A percentile compares a stretch with the other conserved stretches of the same genome.
These are phyloP conservation scores for Chascanopsetta lugubris DNA, from an alignment of 2,113 vertebrate genomes.

Conservation along the genomic window DNA sequence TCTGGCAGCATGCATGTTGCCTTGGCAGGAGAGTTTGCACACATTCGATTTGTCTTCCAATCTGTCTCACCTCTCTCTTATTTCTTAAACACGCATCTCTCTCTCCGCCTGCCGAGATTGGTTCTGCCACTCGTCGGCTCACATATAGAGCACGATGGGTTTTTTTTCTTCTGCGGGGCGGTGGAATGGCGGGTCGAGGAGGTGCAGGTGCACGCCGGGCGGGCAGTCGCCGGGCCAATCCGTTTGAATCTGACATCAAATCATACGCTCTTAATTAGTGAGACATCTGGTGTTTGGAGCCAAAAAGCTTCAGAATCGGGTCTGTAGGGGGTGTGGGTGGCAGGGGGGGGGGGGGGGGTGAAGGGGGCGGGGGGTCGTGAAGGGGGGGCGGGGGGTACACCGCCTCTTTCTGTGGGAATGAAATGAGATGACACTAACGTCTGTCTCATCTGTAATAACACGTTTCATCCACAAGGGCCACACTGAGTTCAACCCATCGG, in stretches of 20 bases:
- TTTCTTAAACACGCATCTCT: conserved; percentile 53
- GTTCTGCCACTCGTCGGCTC: conserved; percentile 38
- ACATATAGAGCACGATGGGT: conserved; percentile 34
- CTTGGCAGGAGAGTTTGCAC: conserved; percentile 30
- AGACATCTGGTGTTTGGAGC: conserved; percentile 23
- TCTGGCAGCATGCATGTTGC: conserved; percentile 48
- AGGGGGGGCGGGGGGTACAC: no score
- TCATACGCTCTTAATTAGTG: conserved; percentile 28
- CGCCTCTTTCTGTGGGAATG: no score
- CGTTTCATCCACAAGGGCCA: no score
- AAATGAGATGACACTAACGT: no score
- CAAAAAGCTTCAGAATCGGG: conserved; percentile 15
- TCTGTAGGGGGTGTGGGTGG: no score
- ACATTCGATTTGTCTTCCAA: conserved; percentile 65
- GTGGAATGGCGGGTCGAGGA: conserved; percentile 10
- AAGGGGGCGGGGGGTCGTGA: no score
- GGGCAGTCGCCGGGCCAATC: conserved; percentile 9
- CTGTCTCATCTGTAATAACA: no score
- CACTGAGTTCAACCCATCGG: no score
- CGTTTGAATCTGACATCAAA: conserved; percentile 22
- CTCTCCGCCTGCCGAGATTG: conserved; percentile 51
- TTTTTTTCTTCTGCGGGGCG: conserved; percentile 29
- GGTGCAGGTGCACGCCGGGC: conserved; percentile 5
- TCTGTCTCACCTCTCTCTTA: conserved; percentile 38
- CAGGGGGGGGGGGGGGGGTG: no score